phyloP scores from a whole-genome alignment of 2,113 vertebrate species.

The Eonycteris spelaea region DNA sequence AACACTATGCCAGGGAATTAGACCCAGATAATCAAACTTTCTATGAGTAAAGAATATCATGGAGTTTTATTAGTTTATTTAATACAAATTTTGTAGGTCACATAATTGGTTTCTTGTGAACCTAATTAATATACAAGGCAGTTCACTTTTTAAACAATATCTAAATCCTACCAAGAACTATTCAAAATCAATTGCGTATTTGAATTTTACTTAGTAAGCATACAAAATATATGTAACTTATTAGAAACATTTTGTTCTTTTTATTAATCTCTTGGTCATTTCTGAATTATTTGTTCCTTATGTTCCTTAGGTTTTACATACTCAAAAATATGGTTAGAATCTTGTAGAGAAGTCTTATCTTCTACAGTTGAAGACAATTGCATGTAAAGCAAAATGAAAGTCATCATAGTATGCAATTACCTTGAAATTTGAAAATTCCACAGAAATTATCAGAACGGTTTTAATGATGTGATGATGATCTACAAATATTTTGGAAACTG shows the following conservation, averaged over 20 bases:
- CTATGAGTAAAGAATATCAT: neutral
- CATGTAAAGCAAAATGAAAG: conserved; percentile 38
- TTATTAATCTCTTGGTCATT: neutral
- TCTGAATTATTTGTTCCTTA: neutral
- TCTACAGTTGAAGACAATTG: conserved; percentile 3
- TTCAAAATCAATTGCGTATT: neutral
- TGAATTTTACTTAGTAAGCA: neutral
- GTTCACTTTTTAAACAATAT: neutral
- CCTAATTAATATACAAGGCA: neutral
- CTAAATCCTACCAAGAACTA: neutral
- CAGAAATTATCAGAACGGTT: neutral
- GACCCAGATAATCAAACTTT: neutral
- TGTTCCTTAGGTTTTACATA: neutral
- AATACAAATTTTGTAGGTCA: neutral
- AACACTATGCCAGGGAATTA: neutral
- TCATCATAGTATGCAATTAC: neutral
- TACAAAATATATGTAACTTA: neutral
- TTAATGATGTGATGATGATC: neutral
- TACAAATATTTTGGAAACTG: conserved; percentile 11
- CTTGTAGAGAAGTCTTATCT: neutral
- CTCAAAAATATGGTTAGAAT: neutral
- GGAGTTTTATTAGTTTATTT: neutral
- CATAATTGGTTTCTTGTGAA: neutral
- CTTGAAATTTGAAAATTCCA: conserved; percentile 3
- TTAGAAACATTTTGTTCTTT: neutral